phyloP scores from a whole-genome alignment of 2,888 invertebrate genomes.

The Parnassius glacialis region DNA sequence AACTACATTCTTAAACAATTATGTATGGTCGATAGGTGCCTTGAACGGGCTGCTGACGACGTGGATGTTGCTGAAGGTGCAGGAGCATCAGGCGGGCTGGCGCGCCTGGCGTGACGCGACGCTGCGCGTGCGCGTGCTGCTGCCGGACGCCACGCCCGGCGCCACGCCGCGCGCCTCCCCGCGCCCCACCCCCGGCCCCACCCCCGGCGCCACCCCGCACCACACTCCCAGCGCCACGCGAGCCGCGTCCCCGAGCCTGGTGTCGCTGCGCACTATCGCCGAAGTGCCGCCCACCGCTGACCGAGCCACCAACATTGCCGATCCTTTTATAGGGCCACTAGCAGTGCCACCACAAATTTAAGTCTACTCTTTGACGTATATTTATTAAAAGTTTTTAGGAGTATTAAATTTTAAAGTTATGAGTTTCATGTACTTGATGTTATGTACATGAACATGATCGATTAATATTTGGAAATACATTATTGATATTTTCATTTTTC shows the following conservation, averaged over 20 bases:
- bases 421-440: no score
- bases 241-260: conserved; percentile 36
- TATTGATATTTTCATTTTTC: no score
- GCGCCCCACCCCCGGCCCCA: conserved; percentile 39
- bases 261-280: conserved; percentile 57
- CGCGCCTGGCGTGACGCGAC: conserved; percentile 72
- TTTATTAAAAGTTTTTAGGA: no score
- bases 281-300: conserved; percentile 63
- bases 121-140: conserved; percentile 67
- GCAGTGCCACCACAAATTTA: conserved; percentile 42
- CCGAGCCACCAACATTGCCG: conserved; percentile 63
- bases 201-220: conserved; percentile 42
- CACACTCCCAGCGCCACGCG: conserved; percentile 45
- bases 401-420: no score
- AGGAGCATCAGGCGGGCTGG: conserved; percentile 75
- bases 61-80: conserved; percentile 75
- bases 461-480: no score
- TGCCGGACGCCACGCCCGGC: conserved; percentile 47
- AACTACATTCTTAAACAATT: no score
- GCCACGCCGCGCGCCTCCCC: conserved; percentile 40
- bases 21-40: conserved; percentile 47
- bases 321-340: conserved; percentile 45
- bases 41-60: conserved; percentile 72
- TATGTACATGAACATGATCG: no score
- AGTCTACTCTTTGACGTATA: background rate